Base-by-base conservation (phyloP, 92 coral and sea anemone genomes). In the Zoanthus sociatus region DNA sequence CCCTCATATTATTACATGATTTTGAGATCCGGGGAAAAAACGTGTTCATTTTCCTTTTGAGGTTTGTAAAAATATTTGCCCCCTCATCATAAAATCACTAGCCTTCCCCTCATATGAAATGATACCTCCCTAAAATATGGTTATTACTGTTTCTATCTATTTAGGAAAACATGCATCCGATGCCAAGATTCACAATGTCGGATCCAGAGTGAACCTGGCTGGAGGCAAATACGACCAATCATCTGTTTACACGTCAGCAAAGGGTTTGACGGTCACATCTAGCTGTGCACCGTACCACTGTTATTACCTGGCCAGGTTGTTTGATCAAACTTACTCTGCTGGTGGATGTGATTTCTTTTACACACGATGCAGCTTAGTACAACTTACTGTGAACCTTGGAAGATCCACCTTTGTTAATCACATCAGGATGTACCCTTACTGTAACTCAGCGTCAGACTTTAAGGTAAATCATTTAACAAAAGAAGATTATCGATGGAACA, bases 391-490 rank as follows among this genome's bases (percentile, higher is more conserved):
- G 76, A 79, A 90, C 74, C 63, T 92, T 11, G 82, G 84, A 77
- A 87, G 55, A 76, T 78, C 83, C 45, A 73, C 71, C 16, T 83
- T 87, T 67, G 88, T 92, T 32, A 90, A 92, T 48, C 87, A 90
- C 50, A 51, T 92, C 53, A 84, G 95, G 86, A 53, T 92, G 33
- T 92, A 92, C 67, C 95, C 95, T 21, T 61, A 86, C 12, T 92
- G 95, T 46, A 61, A 64, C 70, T 63, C 83, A 12, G 69, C 77
- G 15, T 16, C 95, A 15, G 84, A 90, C 64, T 92, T 92, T 46
- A 92, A 92, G 95, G 95, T 92, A 71, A 78, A 77, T 50, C 9
- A 50, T 50, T 50, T 37, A 37, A 37, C 42, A 4, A 2, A 2
- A 37, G 4, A 37, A 37, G 42, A 4, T 37, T 37, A 37, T 37